phyloP scores from a whole-genome alignment of 2,888 invertebrate genomes.

The Nomada fabriciana region DNA sequence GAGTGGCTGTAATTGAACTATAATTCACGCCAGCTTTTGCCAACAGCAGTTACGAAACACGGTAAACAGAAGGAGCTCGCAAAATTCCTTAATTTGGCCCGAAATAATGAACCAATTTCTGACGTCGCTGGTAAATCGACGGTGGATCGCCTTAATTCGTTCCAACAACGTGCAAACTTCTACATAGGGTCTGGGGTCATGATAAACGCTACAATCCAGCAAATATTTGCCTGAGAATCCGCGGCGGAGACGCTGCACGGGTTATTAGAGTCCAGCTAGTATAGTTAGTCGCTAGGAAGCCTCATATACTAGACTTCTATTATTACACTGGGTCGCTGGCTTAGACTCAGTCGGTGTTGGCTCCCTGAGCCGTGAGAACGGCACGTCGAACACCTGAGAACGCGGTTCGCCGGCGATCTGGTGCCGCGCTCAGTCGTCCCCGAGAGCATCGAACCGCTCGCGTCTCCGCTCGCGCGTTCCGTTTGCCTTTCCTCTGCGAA shows the following conservation, averaged over 20 bases:
- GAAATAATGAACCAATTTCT: too few relatives aligned
- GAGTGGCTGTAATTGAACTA: not conserved
- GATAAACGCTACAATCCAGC: not conserved
- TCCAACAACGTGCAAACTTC: too few relatives aligned
- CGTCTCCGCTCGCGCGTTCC: not conserved
- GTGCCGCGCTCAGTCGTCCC: slow-evolving; percentile 43
- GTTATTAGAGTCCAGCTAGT: slow-evolving; percentile 77
- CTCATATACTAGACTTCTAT: slow-evolving; percentile 83
- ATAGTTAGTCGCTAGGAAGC: slow-evolving; percentile 81
- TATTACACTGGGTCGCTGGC: slow-evolving; percentile 83
- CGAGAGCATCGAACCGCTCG: slow-evolving; percentile 35
- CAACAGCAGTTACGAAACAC: slow-evolving; percentile 1
- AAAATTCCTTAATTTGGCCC: too few relatives aligned
- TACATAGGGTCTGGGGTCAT: too few relatives aligned
- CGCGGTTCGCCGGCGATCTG: slow-evolving; percentile 54
- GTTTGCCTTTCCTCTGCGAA: not conserved
- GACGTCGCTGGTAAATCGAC: too few relatives aligned
- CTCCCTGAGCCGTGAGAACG: slow-evolving; percentile 84
- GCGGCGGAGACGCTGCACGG: slow-evolving; percentile 68
- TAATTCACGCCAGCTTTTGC: not conserved
- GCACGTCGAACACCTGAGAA: slow-evolving; percentile 78
- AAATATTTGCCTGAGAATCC: slow-evolving; percentile 62
- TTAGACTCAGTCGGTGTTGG: slow-evolving; percentile 84
- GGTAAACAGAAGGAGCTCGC: too few relatives aligned
- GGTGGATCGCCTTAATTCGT: too few relatives aligned